These are phyloP conservation scores for Callyntrura sp. DNA, from an alignment of 2,888 invertebrate genomes.

Conservation along the genomic window DNA sequence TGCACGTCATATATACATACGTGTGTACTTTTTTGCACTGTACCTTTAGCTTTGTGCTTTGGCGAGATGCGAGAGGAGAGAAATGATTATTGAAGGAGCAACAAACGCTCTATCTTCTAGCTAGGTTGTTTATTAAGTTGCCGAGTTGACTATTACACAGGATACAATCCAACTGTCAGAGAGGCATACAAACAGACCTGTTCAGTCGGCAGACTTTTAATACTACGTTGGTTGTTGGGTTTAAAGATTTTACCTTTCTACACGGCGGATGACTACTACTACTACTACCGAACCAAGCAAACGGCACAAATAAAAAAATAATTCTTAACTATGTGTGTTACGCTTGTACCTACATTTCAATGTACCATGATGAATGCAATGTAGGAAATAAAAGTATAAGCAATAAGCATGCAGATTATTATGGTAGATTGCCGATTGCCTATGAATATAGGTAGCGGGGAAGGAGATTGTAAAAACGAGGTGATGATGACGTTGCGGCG, in stretches of 20 bases:
- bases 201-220: constrained; percentile 17
- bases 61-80: too few relatives aligned
- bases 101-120: too few relatives aligned
- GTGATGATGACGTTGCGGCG: too few relatives aligned
- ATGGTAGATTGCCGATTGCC: too few relatives aligned
- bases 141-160: neutral
- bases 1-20: constrained; percentile 5
- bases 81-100: too few relatives aligned
- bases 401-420: too few relatives aligned
- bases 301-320: neutral
- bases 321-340: constrained; percentile 12
- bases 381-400: neutral
- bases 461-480: too few relatives aligned
- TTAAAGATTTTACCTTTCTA: neutral
- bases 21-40: constrained; percentile 18
- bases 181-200: too few relatives aligned
- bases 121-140: neutral
- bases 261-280: neutral
- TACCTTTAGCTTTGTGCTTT: too few relatives aligned
- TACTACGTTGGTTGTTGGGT: neutral
- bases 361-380: neutral
- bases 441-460: too few relatives aligned
- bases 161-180: constrained; percentile 1
- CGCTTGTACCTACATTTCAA: constrained; percentile 2
- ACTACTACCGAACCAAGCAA: neutral